Conservation (phyloP, 2,797 vertebrate genomes). For the Hybognathus amarus region DNA sequence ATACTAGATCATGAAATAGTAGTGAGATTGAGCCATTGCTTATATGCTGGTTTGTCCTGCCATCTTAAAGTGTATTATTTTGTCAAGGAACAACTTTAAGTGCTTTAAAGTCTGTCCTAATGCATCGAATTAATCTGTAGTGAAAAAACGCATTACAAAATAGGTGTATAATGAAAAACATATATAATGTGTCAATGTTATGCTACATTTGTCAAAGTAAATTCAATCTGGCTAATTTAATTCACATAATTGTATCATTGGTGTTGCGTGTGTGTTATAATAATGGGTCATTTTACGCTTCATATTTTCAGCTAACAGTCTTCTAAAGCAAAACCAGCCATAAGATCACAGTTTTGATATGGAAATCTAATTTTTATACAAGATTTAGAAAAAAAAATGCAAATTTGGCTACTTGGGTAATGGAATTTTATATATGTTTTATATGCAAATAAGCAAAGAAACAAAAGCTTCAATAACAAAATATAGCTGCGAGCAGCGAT, state of each 20-base stretch:
- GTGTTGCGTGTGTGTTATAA: constrained; percentile 15
- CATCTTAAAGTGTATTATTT: neutral
- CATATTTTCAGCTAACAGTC: constrained; percentile 2
- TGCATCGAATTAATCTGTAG: neutral
- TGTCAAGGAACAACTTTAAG: neutral
- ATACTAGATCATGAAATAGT: neutral
- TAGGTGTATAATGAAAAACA: neutral
- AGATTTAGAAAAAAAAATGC: neutral
- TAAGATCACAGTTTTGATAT: neutral
- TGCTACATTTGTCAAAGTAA: constrained; percentile 31
- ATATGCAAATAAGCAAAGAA: neutral
- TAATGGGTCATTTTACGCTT: constrained; percentile 29
- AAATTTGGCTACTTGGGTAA: neutral
- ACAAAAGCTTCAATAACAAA: neutral
- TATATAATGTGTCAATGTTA: constrained; percentile 19
- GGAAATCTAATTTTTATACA: neutral
- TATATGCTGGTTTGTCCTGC: neutral
- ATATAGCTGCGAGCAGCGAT: no score
- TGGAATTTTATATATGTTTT: neutral
- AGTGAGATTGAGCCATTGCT: neutral
- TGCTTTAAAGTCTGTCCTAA: neutral
- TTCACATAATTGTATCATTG: constrained; percentile 35
- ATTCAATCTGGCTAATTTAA: constrained; percentile 36
- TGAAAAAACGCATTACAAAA: constrained; percentile 15
- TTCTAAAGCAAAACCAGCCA: neutral